Percentiles rank a stretch among this genome's conserved stretches.
Evolutionary conservation across 2,888 invertebrate genomes (phyloP).

Genomic region (Oxytorus armatus): DNA sequence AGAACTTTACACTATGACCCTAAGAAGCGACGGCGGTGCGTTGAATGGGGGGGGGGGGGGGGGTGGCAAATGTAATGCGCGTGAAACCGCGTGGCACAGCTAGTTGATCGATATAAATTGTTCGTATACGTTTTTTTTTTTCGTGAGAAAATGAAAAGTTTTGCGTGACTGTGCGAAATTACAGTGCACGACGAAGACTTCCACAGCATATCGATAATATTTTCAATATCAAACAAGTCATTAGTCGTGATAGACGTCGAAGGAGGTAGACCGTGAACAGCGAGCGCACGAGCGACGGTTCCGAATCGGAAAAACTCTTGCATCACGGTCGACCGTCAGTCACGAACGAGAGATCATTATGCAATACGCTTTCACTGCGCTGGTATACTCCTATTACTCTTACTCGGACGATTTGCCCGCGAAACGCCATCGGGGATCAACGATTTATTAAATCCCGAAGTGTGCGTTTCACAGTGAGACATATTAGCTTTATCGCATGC

Average conservation of each 20-base stretch:
- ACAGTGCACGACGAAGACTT: too few relatives aligned
- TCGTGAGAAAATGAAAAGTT: not conserved
- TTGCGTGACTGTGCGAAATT: conserved; percentile 7
- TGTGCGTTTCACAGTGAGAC: too few relatives aligned
- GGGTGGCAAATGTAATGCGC: too few relatives aligned
- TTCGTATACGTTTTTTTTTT: not conserved
- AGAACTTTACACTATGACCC: too few relatives aligned
- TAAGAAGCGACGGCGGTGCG: too few relatives aligned
- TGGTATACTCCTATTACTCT: conserved; percentile 21
- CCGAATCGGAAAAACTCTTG: conserved; percentile 60
- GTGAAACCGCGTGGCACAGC: too few relatives aligned
- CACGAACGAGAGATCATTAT: conserved; percentile 71
- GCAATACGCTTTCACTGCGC: conserved; percentile 74
- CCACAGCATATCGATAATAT: conserved; percentile 38
- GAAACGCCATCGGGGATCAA: conserved; percentile 19
- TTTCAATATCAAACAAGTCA: conserved; percentile 30
- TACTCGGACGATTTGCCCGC: conserved; percentile 1
- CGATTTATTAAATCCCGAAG: too few relatives aligned
- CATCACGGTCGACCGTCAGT: conserved; percentile 64
- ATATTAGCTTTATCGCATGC: not conserved
- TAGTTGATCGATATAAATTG: too few relatives aligned
- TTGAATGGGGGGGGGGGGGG: too few relatives aligned
- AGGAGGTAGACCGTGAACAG: conserved; percentile 28
- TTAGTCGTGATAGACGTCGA: conserved; percentile 6
- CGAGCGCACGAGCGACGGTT: conserved; percentile 1